phyloP scores from a whole-genome alignment of 2,888 invertebrate species.

The Myathropa florea region DNA sequence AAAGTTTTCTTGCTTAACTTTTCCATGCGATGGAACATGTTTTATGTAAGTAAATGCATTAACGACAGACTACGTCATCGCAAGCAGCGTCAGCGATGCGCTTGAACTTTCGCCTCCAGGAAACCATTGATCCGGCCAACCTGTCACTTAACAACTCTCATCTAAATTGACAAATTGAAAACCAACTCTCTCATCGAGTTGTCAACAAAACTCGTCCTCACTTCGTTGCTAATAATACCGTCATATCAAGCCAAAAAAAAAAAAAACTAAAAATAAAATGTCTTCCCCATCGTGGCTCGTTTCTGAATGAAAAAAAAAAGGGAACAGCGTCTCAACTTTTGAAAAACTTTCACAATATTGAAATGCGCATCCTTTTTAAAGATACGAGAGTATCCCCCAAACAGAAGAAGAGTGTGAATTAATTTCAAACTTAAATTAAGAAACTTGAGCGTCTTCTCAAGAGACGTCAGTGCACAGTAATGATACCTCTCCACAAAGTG shows the following conservation, averaged over 20 bases:
- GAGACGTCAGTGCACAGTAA: slow-evolving; percentile 53
- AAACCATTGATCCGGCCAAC: neutral
- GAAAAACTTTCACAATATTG: slow-evolving; percentile 59
- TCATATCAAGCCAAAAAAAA: neutral
- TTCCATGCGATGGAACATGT: no score
- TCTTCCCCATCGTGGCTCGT: neutral
- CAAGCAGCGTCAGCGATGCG: no score
- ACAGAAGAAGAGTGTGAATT: slow-evolving; percentile 64
- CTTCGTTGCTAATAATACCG: neutral
- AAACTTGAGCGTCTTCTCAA: slow-evolving; percentile 58
- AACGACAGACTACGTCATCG: no score
- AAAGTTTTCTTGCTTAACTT: no score
- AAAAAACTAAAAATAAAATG: neutral
- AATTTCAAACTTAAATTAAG: slow-evolving; percentile 71
- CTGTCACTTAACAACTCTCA: neutral
- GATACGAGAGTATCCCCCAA: slow-evolving; percentile 15
- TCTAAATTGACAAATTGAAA: neutral
- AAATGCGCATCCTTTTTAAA: slow-evolving; percentile 44
- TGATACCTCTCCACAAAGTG: slow-evolving; percentile 45
- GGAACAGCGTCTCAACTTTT: slow-evolving; percentile 4
- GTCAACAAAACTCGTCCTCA: neutral
- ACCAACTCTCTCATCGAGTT: neutral
- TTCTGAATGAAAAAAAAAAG: neutral
- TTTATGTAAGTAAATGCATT: no score
- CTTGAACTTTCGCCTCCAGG: neutral